Base-by-base conservation (phyloP, 2,797 vertebrate genomes). In the Tympanoctomys barrerae region DNA sequence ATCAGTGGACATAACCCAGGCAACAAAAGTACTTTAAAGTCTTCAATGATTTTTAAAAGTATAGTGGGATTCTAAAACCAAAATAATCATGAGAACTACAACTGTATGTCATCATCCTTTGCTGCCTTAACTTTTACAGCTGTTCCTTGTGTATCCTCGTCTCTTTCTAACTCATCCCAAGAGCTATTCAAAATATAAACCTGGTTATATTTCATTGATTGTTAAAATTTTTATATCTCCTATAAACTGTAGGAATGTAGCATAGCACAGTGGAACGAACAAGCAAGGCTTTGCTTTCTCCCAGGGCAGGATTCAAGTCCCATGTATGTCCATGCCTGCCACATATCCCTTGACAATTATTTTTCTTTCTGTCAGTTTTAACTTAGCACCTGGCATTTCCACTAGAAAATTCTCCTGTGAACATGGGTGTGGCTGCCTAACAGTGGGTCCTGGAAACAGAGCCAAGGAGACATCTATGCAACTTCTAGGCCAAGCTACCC, bases 101-200 rank as follows among this genome's bases (percentile, higher is more conserved):
- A 19, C 19, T 83, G 59, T 87, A 52, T 91, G 11, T 49, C 61
- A 64, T 70, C 62, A 46, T 49, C 31, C 26, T 49, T 36, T 87
- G 7, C 75, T 90, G 36, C 57, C 59, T 70, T 49, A 77, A 77
- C 13, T 62, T 95, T 85, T 24, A 49, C 6, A 87, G 59, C 1
- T 61, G 3, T 1, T 10, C 19, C 33, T 62, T 13, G 57, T 79
- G 4, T 70, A 73, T 59, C n/a, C 36, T n/a, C n/a, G 19, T n/a
- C 57, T 94, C 33, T 89, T 85, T 66, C 24, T 89, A 21, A 91
- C 95, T 94, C 75, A 54, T 75, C 59, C 77, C 62, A 77, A 87
- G 9, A 86, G 3, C 14, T 2, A 31, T 66, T 87, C 52, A 26
- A 73, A 89, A 90, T 89, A 2, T 31, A 36, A 73, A 81, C 57